Evolutionary conservation across 2,888 invertebrate genomes (phyloP).

Genomic region (Resseliella maxima): DNA sequence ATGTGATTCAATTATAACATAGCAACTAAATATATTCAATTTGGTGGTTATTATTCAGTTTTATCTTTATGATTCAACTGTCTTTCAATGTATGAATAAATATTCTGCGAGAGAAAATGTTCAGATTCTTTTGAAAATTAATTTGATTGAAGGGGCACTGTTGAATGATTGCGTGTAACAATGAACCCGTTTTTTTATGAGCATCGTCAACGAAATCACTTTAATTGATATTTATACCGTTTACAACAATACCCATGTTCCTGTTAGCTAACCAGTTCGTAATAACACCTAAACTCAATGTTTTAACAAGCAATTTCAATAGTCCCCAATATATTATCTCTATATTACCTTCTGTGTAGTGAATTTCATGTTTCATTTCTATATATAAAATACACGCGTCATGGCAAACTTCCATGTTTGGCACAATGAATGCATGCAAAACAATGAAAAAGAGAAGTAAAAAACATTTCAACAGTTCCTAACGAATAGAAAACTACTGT

Average conservation of each 20-base stretch:
- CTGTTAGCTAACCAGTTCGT: constrained; percentile 23
- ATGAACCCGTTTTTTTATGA: not conserved
- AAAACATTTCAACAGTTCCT: too few species aligned
- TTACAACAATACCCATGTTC: constrained; percentile 23
- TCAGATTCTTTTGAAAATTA: not conserved
- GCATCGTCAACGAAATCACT: not conserved
- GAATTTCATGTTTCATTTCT: not conserved
- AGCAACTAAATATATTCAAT: not conserved
- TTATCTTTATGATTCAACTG: not conserved
- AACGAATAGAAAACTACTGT: constrained; percentile 25
- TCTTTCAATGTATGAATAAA: not conserved
- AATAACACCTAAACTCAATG: constrained; percentile 13
- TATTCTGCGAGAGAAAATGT: not conserved
- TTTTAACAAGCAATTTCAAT: constrained; percentile 18
- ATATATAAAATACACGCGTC: constrained; percentile 37
- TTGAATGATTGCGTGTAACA: not conserved
- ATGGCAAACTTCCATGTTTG: constrained; percentile 31
- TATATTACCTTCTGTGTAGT: not conserved
- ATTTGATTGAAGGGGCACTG: not conserved
- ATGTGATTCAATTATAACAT: constrained; percentile 2
- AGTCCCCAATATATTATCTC: not conserved
- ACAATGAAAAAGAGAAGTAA: too few species aligned
- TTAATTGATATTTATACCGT: constrained; percentile 6
- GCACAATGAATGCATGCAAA: not conserved
- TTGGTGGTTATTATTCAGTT: not conserved